Conservation (phyloP, 2,797 vertebrate species). For the Sebastes taczanowskii region DNA sequence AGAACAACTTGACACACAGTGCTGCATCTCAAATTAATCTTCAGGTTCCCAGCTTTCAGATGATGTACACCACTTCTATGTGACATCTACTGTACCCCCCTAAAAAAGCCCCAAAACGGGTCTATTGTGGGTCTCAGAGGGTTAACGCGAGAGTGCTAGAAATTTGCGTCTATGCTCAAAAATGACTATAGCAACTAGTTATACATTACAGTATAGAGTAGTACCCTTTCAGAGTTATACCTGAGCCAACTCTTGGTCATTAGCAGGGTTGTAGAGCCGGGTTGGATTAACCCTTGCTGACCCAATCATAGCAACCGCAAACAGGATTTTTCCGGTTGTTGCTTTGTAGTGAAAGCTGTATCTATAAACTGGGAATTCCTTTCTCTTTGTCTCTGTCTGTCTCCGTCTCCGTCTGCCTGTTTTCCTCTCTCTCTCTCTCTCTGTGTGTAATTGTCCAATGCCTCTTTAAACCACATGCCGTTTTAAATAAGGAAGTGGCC, state of each 20-base stretch:
- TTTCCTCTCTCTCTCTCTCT: slow-evolving; percentile 10
- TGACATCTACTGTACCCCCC: too few species aligned
- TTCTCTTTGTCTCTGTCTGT: slow-evolving; percentile 24
- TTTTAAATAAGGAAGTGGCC: slow-evolving; percentile 73
- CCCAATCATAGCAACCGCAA: not conserved
- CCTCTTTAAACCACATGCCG: slow-evolving; percentile 75
- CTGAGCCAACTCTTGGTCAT: not conserved
- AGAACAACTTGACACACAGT: too few species aligned
- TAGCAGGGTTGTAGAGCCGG: not conserved
- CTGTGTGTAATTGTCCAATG: slow-evolving; percentile 46
- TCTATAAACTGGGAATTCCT: slow-evolving; percentile 21
- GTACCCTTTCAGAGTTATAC: not conserved
- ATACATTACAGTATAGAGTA: not conserved
- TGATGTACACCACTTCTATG: too few species aligned
- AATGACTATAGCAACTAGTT: not conserved
- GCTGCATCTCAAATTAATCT: too few species aligned
- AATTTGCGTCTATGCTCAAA: not conserved
- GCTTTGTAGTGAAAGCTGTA: not conserved
- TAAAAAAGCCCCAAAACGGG: too few species aligned
- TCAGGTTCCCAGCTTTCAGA: too few species aligned
- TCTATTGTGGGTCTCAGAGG: too few species aligned
- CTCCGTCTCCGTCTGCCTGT: slow-evolving; percentile 24
- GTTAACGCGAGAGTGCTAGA: not conserved
- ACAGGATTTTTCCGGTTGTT: not conserved
- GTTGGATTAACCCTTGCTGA: not conserved